Evolutionary conservation across 2,113 vertebrate genomes (phyloP).

Genomic region (Alligator sinensis): DNA sequence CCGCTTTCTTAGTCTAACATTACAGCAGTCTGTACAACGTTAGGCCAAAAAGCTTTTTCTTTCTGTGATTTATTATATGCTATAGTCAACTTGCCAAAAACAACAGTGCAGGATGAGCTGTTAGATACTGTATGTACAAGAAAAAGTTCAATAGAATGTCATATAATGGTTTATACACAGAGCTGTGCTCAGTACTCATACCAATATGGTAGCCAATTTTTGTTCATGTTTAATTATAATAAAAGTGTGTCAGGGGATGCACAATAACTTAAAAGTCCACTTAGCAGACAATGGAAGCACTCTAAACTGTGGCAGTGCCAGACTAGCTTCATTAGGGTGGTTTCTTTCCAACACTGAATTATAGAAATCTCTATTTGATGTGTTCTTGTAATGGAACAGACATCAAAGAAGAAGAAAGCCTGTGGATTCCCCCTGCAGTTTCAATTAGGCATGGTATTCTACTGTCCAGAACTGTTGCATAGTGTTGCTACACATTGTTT

Average conservation of each 20-base stretch:
- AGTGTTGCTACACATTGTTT: background rate
- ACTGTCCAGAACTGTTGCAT: background rate
- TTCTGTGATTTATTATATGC: slow-evolving; percentile 92
- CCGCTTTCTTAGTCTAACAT: slow-evolving; percentile 83
- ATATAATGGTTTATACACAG: slow-evolving; percentile 68
- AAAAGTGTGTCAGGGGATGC: background rate
- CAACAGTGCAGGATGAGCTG: slow-evolving; percentile 89
- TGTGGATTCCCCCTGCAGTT: slow-evolving; percentile 39
- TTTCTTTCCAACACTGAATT: slow-evolving; percentile 28
- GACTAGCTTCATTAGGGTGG: slow-evolving; percentile 14
- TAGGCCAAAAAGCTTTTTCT: slow-evolving; percentile 85
- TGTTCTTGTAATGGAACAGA: slow-evolving; percentile 26
- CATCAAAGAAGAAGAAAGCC: slow-evolving; percentile 58
- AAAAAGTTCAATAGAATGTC: slow-evolving; percentile 91
- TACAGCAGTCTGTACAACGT: slow-evolving; percentile 77
- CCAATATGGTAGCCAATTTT: slow-evolving; percentile 41
- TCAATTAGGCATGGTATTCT: background rate
- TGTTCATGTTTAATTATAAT: slow-evolving; percentile 38
- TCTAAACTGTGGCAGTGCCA: background rate
- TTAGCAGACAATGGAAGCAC: slow-evolving; percentile 19
- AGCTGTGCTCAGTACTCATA: slow-evolving; percentile 55
- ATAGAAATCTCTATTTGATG: slow-evolving; percentile 30
- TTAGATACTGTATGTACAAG: slow-evolving; percentile 83
- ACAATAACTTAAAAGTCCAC: background rate
- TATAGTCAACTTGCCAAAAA: slow-evolving; percentile 89